Conservation (phyloP, 2,113 vertebrate genomes). For the Hypocryptadius cinnamomeus region DNA sequence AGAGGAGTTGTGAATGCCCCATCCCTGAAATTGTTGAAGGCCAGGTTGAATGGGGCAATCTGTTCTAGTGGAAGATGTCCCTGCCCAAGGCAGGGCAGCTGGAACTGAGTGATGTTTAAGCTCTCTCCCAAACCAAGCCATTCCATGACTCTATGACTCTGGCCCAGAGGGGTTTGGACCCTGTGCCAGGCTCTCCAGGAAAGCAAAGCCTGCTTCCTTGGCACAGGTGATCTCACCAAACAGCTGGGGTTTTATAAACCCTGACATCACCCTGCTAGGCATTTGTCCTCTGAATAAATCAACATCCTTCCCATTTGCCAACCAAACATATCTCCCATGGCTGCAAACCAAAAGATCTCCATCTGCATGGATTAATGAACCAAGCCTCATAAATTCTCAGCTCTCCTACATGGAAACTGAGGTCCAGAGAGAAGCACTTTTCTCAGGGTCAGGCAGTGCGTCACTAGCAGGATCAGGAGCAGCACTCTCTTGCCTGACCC, state of each 20-base stretch:
- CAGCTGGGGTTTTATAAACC: not conserved
- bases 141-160: not conserved
- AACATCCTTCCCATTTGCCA: not conserved
- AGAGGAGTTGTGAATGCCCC: not conserved
- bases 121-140: not conserved
- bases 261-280: not conserved
- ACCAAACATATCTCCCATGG: not conserved
- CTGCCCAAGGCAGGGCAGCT: not conserved
- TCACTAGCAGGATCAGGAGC: not conserved
- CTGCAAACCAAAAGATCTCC: not conserved
- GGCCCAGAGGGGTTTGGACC: accelerated
- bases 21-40: not conserved
- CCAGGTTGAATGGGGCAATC: no score
- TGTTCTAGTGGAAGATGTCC: not conserved
- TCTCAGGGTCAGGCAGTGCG: not conserved
- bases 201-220: not conserved
- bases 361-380: not conserved
- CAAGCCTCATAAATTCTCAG: not conserved
- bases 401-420: not conserved
- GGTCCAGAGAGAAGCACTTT: not conserved
- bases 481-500: not conserved
- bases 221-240: not conserved
- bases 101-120: not conserved
- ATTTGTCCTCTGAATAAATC: not conserved
- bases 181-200: not conserved